Base-by-base conservation (phyloP, 2,888 invertebrate genomes). In the Zootermopsis nevadensis region DNA sequence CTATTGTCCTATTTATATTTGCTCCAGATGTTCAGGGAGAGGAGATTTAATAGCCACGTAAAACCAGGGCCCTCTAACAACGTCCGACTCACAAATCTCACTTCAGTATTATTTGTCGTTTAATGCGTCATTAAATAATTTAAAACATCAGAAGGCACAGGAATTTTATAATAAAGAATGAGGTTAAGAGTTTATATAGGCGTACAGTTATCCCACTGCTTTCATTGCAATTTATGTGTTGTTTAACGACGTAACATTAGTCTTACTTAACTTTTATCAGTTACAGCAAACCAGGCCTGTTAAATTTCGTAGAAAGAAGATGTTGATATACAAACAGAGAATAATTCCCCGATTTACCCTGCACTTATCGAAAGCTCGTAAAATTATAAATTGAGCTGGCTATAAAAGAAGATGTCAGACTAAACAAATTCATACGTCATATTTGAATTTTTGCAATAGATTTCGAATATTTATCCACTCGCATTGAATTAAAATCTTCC, bases 1-100 rank as follows among this genome's bases (percentile, higher is more conserved):
- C n/a, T n/a, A 60, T 60, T 60, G 60, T n/a, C n/a, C n/a, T 60
- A 60, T 60, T 60, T 60, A 60, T 60, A n/a, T 60, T n/a, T 60
- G 60, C n/a, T 60, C 60, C 60, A 60, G n/a, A 60, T 27, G 60
- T 60, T 60, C 60, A 60, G 60, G 60, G 60, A n/a, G 27, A n/a
- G 1, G 27, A 60, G 60, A 60, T 60, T 60, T n/a, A 27, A 48
- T 15, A 19, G 19, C 15, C 15, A 3, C 19, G 48, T 48, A 1
- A 48, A 15, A 48, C 48, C 12, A 15, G 0, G 48, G 48, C 19
- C 15, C 48, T 48, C 48, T 19, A 1, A 48, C 48, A 48, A 6
- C 19, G 1, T 48, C 19, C 48, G 27, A 3, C 7, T 15, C 27
- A 60, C 60, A 60, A 60, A 60, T 60, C 60, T 60, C 27, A n/a